Evolutionary conservation across 2,113 vertebrate genomes (phyloP), one percentile per base, ranked within the genome.

Genomic region (Struthio camelus): DNA sequence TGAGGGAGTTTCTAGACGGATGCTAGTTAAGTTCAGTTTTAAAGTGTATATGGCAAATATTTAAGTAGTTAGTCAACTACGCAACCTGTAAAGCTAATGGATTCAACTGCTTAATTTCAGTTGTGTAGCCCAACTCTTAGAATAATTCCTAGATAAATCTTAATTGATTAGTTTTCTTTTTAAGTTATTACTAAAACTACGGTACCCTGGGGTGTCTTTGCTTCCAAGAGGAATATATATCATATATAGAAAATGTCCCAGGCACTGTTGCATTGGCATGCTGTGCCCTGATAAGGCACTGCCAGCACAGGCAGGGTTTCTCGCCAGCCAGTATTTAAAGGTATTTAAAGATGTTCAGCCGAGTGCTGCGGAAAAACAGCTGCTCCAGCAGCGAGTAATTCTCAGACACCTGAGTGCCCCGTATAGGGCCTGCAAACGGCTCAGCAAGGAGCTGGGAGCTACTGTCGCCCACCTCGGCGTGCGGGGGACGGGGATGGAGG

Each of bases 51-150:
- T 46, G 24, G 46, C 14, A 82, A 89, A 89, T 80, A 59, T 87
- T 94, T 94, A 34, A 64, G 66, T 82, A 94, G 94, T 91, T 91
- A 95, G 28, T 46, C 59, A 94, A 46, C n/a, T 36, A 71, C 28
- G 59, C 16, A 70, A 83, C 70, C 5, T 51, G 6, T 46, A 95
- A 88, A 71, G 67, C 28, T 95, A 80, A 97, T 85, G 94, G 89
- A 80, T 94, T 84, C 80, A 93, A 93, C 62, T 80, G 24, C 94
- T 95, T 94, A 50, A 94, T 93, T 94, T 89, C 79, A 59, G 24
- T 83, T 54, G 28, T 44, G 25, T 75, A 91, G 70, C 66, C 38
- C 69, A 71, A 83, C 64, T 93, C 76, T 71, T 78, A 56, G 53
- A 77, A 30, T 65, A 94, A 95, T 87, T 94, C 86, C 59, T 85